Evolutionary conservation across 2,113 vertebrate species (phyloP).

Genomic region (Nyctereutes procyonoides): DNA sequence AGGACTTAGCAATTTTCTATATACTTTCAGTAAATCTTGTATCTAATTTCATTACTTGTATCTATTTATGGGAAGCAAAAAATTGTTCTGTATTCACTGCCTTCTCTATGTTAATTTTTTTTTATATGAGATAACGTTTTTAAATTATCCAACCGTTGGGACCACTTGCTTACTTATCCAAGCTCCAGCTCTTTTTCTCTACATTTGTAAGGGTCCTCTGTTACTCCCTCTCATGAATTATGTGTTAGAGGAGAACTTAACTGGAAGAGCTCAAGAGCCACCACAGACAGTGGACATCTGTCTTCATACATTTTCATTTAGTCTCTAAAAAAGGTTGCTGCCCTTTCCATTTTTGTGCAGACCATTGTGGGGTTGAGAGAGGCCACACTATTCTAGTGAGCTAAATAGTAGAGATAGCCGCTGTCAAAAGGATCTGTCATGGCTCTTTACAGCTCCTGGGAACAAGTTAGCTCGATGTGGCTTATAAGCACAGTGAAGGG

Average conservation of each 20-base stretch:
- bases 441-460: slow-evolving; percentile 78
- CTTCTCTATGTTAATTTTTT: slow-evolving; percentile 31
- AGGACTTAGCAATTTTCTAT: background rate
- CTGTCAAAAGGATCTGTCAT: slow-evolving; percentile 79
- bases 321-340: slow-evolving; percentile 62
- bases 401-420: slow-evolving; percentile 75
- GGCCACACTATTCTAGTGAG: slow-evolving; percentile 45
- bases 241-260: slow-evolving; percentile 30
- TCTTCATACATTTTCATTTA: slow-evolving; percentile 73
- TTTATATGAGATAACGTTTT: background rate
- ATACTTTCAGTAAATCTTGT: slow-evolving; percentile 23
- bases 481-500: slow-evolving; percentile 58
- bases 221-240: slow-evolving; percentile 43
- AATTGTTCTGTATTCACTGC: background rate
- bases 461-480: slow-evolving; percentile 66
- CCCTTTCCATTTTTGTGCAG: slow-evolving; percentile 63
- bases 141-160: background rate
- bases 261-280: slow-evolving; percentile 27
- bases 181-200: slow-evolving; percentile 14
- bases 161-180: background rate
- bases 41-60: background rate
- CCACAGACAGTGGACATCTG: slow-evolving; percentile 71
- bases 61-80: slow-evolving; percentile 17
- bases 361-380: slow-evolving; percentile 48
- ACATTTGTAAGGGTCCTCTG: background rate